phyloP scores from a whole-genome alignment of 2,888 invertebrate genomes.

The Drosophila pseudotakahashii region DNA sequence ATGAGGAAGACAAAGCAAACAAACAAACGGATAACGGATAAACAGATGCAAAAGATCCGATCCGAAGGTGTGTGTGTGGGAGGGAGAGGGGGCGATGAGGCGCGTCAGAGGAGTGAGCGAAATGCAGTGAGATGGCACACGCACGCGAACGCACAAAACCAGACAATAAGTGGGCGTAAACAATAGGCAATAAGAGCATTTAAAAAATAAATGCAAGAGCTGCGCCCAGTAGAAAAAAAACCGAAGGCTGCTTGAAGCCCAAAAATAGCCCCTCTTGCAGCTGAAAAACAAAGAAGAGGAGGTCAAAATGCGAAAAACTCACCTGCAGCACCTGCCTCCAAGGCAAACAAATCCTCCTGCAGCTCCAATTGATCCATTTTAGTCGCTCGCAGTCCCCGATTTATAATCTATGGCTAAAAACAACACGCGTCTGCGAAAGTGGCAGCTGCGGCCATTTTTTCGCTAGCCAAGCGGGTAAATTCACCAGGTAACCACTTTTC shows the following conservation, averaged over 20 bases:
- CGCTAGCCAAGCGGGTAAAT: not conserved
- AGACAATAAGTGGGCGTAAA: conserved; percentile 66
- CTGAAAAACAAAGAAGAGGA: conserved; percentile 5
- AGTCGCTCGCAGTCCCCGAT: conserved; percentile 24
- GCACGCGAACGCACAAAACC: conserved; percentile 11
- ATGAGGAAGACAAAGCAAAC: conserved; percentile 55
- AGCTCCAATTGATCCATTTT: conserved; percentile 65
- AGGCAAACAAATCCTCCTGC: conserved; percentile 45
- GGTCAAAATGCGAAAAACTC: conserved; percentile 9
- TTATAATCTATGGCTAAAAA: conserved; percentile 40
- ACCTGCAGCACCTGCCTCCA: conserved; percentile 38
- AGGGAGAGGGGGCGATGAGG: not conserved
- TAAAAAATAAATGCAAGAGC: conserved; percentile 14
- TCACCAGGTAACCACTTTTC: conserved; percentile 5
- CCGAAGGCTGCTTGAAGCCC: conserved; percentile 11
- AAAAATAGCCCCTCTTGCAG: conserved; percentile 35
- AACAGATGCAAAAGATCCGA: conserved; percentile 44
- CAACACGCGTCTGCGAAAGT: conserved; percentile 35
- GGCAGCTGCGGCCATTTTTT: conserved; percentile 51
- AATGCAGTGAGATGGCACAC: conserved; percentile 14
- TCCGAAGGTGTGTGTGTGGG: conserved; percentile 25
- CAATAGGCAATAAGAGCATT: conserved; percentile 57
- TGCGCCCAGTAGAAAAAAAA: conserved; percentile 56
- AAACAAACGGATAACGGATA: conserved; percentile 43
- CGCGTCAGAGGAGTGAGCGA: conserved; percentile 5